These are phyloP conservation scores for Echinometra lucunter DNA, from an alignment of 53 echinoderm and acorn worm genomes.

Conservation along the genomic window DNA sequence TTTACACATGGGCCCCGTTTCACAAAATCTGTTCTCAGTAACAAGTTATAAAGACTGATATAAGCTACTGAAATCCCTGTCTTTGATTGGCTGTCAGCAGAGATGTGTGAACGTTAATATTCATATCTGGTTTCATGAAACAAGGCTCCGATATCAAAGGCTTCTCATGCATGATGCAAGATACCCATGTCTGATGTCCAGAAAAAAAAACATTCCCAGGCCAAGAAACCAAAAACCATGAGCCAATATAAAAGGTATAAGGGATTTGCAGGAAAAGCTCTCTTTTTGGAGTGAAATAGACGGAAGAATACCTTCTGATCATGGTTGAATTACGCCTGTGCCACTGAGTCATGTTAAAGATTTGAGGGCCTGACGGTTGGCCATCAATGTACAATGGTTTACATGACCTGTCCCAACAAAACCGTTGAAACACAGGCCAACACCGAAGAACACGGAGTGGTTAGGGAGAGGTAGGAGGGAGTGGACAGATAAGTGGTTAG, in stretches of 20 bases:
- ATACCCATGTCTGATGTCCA: constrained; percentile 31
- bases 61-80: not conserved
- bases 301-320: constrained; percentile 62
- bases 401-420: constrained; percentile 20
- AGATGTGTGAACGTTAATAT: not conserved
- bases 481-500: constrained; percentile 16
- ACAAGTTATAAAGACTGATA: not conserved
- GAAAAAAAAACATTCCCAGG: constrained; percentile 53
- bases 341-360: constrained; percentile 65
- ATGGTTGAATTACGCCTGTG: constrained; percentile 60
- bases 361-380: constrained; percentile 52
- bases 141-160: not conserved
- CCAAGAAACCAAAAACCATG: not conserved
- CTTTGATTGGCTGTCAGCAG: not conserved
- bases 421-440: not conserved
- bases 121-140: not conserved
- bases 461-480: not conserved
- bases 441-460: not conserved
- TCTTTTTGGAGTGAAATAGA: constrained; percentile 30
- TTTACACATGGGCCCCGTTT: not conserved
- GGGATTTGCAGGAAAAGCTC: constrained; percentile 23
- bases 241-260: not conserved
- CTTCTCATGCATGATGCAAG: constrained; percentile 45
- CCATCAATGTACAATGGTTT: constrained; percentile 28
- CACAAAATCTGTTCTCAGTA: not conserved